A percentile compares a stretch with the other conserved stretches of the same genome.
Conservation (phyloP, 2,113 vertebrate genomes). For the Proterorhinus semilunaris region DNA sequence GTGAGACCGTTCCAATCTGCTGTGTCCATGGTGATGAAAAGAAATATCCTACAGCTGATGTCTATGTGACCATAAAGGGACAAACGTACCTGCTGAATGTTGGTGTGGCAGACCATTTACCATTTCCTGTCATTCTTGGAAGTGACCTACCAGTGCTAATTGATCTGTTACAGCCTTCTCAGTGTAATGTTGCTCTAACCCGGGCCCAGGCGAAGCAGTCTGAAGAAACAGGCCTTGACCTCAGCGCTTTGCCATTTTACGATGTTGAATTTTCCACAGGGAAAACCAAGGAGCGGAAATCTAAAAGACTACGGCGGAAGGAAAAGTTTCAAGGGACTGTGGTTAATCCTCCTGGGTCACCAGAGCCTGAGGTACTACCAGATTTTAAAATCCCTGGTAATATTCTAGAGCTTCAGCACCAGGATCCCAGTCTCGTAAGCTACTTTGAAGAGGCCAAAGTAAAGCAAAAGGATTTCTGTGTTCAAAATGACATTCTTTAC, state of each 20-base stretch:
- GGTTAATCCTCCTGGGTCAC: background rate
- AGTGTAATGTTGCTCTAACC: background rate
- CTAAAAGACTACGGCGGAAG: background rate
- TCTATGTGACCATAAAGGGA: background rate
- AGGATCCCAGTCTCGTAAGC: background rate
- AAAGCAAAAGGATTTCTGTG: background rate
- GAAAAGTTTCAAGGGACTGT: background rate
- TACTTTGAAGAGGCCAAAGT: background rate
- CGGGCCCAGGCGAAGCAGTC: no score
- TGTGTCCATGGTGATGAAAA: constrained; percentile 8
- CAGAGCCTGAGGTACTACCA: background rate
- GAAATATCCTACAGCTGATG: background rate
- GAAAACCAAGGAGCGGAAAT: background rate
- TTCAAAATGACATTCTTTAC: background rate
- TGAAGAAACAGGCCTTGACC: no score
- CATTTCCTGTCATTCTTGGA: background rate
- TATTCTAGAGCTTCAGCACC: background rate
- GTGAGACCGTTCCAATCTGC: background rate
- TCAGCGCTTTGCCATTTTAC: no score
- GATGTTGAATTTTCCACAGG: no score
- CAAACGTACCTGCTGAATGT: background rate
- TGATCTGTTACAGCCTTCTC: background rate
- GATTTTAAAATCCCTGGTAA: background rate
- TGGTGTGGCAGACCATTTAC: background rate
- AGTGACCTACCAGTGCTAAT: background rate